Conservation (phyloP, 1,140 invertebrate species). For the Magallana angulata region DNA sequence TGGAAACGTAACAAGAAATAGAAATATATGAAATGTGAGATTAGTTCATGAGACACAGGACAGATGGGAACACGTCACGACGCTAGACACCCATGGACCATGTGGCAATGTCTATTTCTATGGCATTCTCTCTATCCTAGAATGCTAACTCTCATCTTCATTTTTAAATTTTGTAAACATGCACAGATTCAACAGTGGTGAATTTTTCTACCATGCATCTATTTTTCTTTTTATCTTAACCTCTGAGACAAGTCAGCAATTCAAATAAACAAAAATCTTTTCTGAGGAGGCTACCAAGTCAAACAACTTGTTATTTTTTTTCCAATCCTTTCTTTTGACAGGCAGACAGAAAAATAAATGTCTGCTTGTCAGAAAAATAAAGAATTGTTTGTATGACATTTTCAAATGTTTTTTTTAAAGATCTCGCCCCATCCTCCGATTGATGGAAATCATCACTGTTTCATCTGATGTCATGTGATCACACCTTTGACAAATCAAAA, state of each 20-base stretch:
- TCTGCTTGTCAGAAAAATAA: too few relatives aligned
- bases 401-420: too few relatives aligned
- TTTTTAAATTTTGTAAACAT: background rate
- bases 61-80: slow-evolving; percentile 16
- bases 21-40: slow-evolving; percentile 21
- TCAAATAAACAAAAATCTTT: too few relatives aligned
- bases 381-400: too few relatives aligned
- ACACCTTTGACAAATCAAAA: slow-evolving; percentile 17
- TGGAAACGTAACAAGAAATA: too few relatives aligned
- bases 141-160: background rate
- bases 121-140: slow-evolving; percentile 31
- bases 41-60: slow-evolving; percentile 31
- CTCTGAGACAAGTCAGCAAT: too few relatives aligned
- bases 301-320: too few relatives aligned
- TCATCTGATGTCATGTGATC: slow-evolving; percentile 17
- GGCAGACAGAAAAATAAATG: too few relatives aligned
- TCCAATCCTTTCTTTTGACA: too few relatives aligned
- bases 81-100: slow-evolving; percentile 16
- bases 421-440: too few relatives aligned
- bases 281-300: too few relatives aligned
- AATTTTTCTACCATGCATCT: slow-evolving; percentile 29
- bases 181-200: slow-evolving; percentile 30
- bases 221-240: background rate
- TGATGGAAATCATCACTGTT: slow-evolving; percentile 22
- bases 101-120: slow-evolving; percentile 45